phyloP scores from a whole-genome alignment of 1,140 invertebrate genomes.

The Carposina sasakii region DNA sequence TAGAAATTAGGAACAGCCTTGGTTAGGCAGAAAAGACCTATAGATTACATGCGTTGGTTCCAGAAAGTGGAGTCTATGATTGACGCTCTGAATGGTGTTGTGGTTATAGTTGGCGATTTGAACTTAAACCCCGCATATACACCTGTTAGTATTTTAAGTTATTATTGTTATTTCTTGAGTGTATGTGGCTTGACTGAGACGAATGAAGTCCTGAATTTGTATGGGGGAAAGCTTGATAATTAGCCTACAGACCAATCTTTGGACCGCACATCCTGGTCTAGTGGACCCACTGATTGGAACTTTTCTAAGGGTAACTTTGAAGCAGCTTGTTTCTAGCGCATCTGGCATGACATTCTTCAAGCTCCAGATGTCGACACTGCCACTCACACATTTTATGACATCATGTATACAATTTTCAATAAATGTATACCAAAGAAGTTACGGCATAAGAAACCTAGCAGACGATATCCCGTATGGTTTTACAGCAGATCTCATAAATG shows the following conservation, averaged over 20 bases:
- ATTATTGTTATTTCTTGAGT: constrained; percentile 6
- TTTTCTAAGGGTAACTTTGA: neutral
- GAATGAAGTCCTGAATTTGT: constrained; percentile 3
- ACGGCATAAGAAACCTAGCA: neutral
- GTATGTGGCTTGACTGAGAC: neutral
- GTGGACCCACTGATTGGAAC: constrained; percentile 4
- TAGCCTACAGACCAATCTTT: neutral
- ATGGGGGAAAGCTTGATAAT: constrained; percentile 1
- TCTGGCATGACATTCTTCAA: neutral
- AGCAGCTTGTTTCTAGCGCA: neutral
- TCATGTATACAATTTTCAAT: neutral
- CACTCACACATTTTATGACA: neutral
- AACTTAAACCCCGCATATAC: constrained; percentile 3
- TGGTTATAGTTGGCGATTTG: constrained; percentile 1
- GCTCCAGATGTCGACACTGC: neutral
- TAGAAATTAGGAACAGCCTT: no score
- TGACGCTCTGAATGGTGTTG: neutral
- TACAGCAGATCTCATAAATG: neutral
- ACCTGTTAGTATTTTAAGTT: neutral
- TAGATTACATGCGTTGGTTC: constrained; percentile 3
- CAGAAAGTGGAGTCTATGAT: constrained; percentile 1
- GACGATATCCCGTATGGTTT: constrained; percentile 1
- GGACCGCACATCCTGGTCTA: neutral
- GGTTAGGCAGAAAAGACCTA: no score
- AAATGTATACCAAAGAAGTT: neutral